A percentile compares a stretch with the other conserved stretches of the same genome.
Conservation (phyloP, 2,888 invertebrate genomes). For the Serripes groenlandicus region DNA sequence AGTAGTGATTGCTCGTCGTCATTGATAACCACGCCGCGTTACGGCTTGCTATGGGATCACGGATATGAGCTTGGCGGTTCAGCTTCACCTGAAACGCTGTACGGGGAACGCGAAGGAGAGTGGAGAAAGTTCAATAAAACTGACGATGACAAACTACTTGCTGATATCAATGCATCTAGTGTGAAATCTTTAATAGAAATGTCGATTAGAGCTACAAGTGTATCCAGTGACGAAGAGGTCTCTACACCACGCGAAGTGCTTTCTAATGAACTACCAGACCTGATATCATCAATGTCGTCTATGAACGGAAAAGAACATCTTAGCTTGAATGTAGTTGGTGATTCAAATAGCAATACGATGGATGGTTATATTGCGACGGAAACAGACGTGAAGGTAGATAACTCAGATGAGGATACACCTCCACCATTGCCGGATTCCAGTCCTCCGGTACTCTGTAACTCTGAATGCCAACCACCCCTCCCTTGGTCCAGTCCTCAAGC, state of each 20-base stretch:
- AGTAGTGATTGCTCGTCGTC: conserved; percentile 31
- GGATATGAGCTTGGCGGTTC: conserved; percentile 46
- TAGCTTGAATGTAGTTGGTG: background rate
- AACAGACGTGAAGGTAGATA: background rate
- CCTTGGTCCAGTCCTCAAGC: conserved; percentile 28
- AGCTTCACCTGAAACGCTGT: background rate
- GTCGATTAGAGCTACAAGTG: too few relatives aligned
- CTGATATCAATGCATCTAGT: conserved; percentile 16
- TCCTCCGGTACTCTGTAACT: background rate
- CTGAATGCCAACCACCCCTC: conserved; percentile 31
- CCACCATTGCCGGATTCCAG: background rate
- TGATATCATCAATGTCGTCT: conserved; percentile 39
- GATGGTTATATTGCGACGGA: background rate
- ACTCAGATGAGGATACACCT: background rate
- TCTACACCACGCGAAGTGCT: background rate
- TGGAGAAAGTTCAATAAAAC: conserved; percentile 57
- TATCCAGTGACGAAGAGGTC: background rate
- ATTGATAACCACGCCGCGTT: conserved; percentile 40
- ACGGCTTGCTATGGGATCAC: conserved; percentile 57
- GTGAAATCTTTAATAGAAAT: background rate
- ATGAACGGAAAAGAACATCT: background rate
- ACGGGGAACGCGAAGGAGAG: conserved; percentile 41
- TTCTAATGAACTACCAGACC: conserved; percentile 37
- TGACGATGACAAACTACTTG: conserved; percentile 63
- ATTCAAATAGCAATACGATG: background rate